Base-by-base conservation (phyloP, 2,888 invertebrate species). In the Tholera decimalis region DNA sequence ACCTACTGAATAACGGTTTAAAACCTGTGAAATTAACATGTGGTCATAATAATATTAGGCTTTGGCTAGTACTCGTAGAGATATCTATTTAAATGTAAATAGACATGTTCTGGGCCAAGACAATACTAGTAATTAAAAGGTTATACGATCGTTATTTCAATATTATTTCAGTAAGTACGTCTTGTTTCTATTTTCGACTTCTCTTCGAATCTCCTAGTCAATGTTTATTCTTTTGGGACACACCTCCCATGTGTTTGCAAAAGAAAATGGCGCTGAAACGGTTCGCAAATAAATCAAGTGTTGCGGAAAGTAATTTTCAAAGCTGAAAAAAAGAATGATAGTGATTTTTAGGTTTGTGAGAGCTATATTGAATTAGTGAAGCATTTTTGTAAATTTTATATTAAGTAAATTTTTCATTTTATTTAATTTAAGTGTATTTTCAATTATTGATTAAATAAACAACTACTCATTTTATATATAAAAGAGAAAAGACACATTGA, bases 201-300 rank as follows among this genome's bases (percentile, higher is more conserved):
- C n/a, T 35, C 37, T 24, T 30, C 15, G 43, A 50, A 35, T 51
- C 24, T 55, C 58, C 49, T 20, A 69, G 73, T 49, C n/a, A 57
- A 53, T 70, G 74, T 70, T 70, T 77, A 70, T 74, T 70, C 66
- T 73, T 70, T 72, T 77, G 51, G 71, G 66, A 77, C 61, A 56
- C 55, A 46, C 39, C 39, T 33, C 50, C 57, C 53, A 28, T 66
- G 20, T 74, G 44, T 70, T 77, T 63, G 44, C 37, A 20, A 46
- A 63, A 46, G 56, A 60, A 68, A 77, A 73, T 73, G 73, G 57
- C 63, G 43, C 30, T 28, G 37, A 55, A 57, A 54, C 46, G 61
- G 44, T 69, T 50, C 28, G 39, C 69, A 69, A 77, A 64, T 65
- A 73, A 77, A 73, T 64, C 61, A 53, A 51, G 64, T 41, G 26